Percentiles rank a stretch among this genome's conserved stretches.
These are phyloP conservation scores for Scaptomyza graminum DNA, from an alignment of 1,140 invertebrate species.

Conservation along the genomic window DNA sequence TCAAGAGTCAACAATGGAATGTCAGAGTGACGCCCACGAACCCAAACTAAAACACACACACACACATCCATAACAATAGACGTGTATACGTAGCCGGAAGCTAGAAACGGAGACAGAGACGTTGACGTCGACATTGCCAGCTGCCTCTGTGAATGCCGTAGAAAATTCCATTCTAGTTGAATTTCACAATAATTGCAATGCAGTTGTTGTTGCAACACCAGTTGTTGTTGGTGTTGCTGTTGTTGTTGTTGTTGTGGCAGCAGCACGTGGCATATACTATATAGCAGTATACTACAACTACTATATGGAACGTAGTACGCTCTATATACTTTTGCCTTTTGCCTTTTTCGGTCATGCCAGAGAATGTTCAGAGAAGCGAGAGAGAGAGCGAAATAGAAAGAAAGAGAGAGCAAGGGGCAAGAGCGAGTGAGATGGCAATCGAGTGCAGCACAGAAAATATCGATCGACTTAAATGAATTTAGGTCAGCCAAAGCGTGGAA, in stretches of 20 bases:
- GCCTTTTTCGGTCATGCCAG: slow-evolving; percentile 64
- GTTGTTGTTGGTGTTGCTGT: slow-evolving; percentile 5
- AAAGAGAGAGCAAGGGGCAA: slow-evolving; percentile 11
- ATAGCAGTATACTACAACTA: not conserved
- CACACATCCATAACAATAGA: slow-evolving; percentile 42
- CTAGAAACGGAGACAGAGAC: slow-evolving; percentile 46
- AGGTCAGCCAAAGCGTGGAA: slow-evolving; percentile 49
- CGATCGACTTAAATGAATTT: slow-evolving; percentile 82
- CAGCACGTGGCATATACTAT: slow-evolving; percentile 27
- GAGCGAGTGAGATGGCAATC: slow-evolving; percentile 34
- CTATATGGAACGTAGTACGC: slow-evolving; percentile 66
- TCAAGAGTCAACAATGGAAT: slow-evolving; percentile 62
- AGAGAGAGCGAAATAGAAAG: not conserved
- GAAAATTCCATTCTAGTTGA: slow-evolving; percentile 74
- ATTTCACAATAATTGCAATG: slow-evolving; percentile 79
- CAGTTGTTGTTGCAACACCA: slow-evolving; percentile 37
- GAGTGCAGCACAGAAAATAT: slow-evolving; percentile 61
- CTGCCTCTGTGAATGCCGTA: slow-evolving; percentile 45
- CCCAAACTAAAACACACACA: slow-evolving; percentile 27
- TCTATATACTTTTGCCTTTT: slow-evolving; percentile 73
- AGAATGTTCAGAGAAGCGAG: not conserved
- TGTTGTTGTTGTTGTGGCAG: slow-evolving; percentile 17
- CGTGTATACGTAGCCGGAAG: slow-evolving; percentile 56
- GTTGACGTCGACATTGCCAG: slow-evolving; percentile 29
- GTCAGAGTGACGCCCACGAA: slow-evolving; percentile 43